Percentiles rank a stretch among this genome's conserved stretches.
Evolutionary conservation across 2,113 vertebrate species (phyloP).

Genomic region (Sterna hirundo): DNA sequence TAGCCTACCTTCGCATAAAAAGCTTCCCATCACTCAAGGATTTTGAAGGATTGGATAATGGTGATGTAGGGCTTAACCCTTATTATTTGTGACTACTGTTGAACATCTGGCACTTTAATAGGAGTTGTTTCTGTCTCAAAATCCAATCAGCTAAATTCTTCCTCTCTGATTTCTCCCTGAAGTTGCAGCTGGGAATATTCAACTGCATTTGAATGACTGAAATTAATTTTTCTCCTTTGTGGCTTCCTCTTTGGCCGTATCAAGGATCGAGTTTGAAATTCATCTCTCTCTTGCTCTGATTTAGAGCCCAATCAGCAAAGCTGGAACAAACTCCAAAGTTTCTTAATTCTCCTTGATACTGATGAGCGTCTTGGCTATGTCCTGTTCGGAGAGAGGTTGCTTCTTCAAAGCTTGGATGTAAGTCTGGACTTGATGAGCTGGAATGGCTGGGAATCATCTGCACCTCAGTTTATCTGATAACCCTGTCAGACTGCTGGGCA

Average conservation of each 20-base stretch:
- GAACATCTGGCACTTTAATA: conserved; percentile 55
- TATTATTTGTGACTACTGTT: conserved; percentile 38
- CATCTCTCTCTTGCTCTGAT: neutral
- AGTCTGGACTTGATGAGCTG: neutral
- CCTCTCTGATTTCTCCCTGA: conserved; percentile 2
- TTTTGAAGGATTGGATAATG: conserved; percentile 16
- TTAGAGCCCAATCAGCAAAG: neutral
- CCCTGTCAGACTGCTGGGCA: neutral
- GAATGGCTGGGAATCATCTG: neutral
- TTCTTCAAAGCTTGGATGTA: neutral
- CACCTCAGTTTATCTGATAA: neutral
- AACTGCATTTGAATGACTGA: conserved; percentile 15
- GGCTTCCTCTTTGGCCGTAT: neutral
- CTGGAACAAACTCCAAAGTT: neutral
- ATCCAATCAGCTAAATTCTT: conserved; percentile 48
- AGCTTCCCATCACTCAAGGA: neutral
- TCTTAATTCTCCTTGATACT: neutral
- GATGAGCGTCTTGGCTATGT: neutral
- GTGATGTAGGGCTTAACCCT: conserved; percentile 17
- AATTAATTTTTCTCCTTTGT: conserved; percentile 6
- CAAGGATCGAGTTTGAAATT: neutral
- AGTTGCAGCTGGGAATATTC: conserved; percentile 40
- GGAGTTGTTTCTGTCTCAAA: conserved; percentile 17
- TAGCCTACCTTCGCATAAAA: neutral
- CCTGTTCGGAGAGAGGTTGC: neutral